Evolutionary conservation across 2,797 vertebrate species (phyloP), one percentile per base, ranked within the genome.

Genomic region (Anomalospiza imberbis): DNA sequence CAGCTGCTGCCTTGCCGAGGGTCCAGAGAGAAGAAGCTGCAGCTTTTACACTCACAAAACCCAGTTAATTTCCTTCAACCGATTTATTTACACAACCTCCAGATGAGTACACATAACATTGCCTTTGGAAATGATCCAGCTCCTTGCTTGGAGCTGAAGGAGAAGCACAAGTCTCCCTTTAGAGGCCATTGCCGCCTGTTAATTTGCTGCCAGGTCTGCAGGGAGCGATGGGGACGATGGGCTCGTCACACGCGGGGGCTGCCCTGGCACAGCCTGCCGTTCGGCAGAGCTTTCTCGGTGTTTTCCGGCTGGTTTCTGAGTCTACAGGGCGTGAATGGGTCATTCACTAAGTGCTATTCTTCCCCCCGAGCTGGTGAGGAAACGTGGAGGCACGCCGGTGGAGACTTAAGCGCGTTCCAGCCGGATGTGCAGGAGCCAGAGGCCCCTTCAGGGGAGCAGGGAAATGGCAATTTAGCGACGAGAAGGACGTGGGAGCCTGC

Each of bases 61-160:
- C 21, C 32, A 16, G 40, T 61, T 57, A 81, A 70, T 86, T 91
- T 93, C 87, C 75, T 91, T 85, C 70, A 88, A 75, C 55, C 9
- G 17, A 42, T 65, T 62, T 96, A 85, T 96, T 97, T 94, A 86
- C 76, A 60, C 57, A 73, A 3, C 58, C 73, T 94, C 93, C 83
- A 85, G 40, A 91, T 25, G 74, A 91, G 92, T 77, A 90, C 66
- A 79, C 62, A 57, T 47, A 93, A 79, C 81, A 82, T 62, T 91
- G 72, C 55, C 53, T 76, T 92, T 94, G 93, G 93, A 91, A 77
- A 63, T 1, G 12, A 55, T 25, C 88, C 93, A 93, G 51, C 22
- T 90, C 44, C 58, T 81, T 0, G 0, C 48, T 54, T 11, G n/a
- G 48, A 83, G 72, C 36, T 32, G 67, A 71, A 78, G 62, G 47